Conservation (phyloP, 2,797 vertebrate species). For the Rhincodon typus region DNA sequence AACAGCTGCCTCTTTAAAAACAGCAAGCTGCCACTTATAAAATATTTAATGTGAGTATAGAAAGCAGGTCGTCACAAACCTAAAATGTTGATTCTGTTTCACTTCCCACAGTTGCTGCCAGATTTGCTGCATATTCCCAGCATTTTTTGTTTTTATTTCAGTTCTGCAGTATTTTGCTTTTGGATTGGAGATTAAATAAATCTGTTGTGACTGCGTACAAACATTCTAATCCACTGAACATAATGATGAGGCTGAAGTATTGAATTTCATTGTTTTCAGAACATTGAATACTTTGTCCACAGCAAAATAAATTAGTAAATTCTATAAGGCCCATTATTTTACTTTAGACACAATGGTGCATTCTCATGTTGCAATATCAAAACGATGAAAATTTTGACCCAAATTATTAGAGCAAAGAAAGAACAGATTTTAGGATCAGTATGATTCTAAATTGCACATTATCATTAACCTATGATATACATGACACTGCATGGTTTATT, state of each 20-base stretch:
- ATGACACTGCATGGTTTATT: neutral
- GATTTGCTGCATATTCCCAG: too few relatives aligned
- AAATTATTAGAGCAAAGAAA: neutral
- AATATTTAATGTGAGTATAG: too few relatives aligned
- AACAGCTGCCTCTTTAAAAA: too few relatives aligned
- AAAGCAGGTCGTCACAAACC: too few relatives aligned
- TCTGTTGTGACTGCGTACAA: neutral
- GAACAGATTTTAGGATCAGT: constrained; percentile 19
- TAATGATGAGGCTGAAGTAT: neutral
- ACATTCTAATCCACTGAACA: neutral
- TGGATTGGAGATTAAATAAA: too few relatives aligned
- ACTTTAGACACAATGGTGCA: neutral
- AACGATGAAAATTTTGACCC: neutral
- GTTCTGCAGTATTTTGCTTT: too few relatives aligned
- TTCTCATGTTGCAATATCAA: neutral
- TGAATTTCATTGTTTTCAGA: neutral
- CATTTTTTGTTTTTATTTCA: too few relatives aligned
- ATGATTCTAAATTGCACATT: constrained; percentile 1
- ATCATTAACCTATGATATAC: neutral
- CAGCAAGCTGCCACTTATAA: too few relatives aligned
- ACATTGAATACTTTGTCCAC: neutral
- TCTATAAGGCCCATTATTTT: neutral
- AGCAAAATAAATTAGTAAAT: neutral
- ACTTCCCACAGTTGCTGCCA: too few relatives aligned
- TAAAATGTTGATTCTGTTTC: too few relatives aligned